Evolutionary conservation across 2,797 vertebrate species (phyloP).

Genomic region (Spondyliosoma cantharus): DNA sequence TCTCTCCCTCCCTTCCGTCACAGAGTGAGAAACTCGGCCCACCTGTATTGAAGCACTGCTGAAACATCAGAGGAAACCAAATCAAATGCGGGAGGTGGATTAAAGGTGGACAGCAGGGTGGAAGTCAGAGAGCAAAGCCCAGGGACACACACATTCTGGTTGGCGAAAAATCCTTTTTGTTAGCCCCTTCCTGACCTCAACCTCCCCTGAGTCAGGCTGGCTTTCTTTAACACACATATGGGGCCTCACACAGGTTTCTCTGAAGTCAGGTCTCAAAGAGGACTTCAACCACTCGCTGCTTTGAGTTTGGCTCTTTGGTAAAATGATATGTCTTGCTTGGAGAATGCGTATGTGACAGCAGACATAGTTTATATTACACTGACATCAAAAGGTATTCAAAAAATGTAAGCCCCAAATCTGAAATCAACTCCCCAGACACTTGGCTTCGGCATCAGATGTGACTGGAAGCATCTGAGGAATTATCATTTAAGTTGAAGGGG

Average conservation of each 20-base stretch:
- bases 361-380: constrained; percentile 30
- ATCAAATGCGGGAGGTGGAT: constrained; percentile 45
- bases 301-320: constrained; percentile 51
- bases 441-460: neutral
- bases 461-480: constrained; percentile 17
- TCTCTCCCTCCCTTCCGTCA: neutral
- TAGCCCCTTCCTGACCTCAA: constrained; percentile 54
- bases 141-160: constrained; percentile 25
- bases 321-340: constrained; percentile 49
- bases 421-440: constrained; percentile 11
- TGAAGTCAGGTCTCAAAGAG: constrained; percentile 52
- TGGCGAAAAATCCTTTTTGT: constrained; percentile 53
- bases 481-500: neutral
- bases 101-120: constrained; percentile 41
- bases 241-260: constrained; percentile 19
- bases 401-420: constrained; percentile 34
- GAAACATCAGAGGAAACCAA: constrained; percentile 43
- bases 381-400: constrained; percentile 48
- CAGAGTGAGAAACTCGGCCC: constrained; percentile 6
- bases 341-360: constrained; percentile 36
- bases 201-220: constrained; percentile 25
- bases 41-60: constrained; percentile 8
- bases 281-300: constrained; percentile 36
- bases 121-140: constrained; percentile 32
- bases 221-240: constrained; percentile 29